Evolutionary conservation across 2,888 invertebrate genomes (phyloP).

Genomic region (Epistrophe eligans): DNA sequence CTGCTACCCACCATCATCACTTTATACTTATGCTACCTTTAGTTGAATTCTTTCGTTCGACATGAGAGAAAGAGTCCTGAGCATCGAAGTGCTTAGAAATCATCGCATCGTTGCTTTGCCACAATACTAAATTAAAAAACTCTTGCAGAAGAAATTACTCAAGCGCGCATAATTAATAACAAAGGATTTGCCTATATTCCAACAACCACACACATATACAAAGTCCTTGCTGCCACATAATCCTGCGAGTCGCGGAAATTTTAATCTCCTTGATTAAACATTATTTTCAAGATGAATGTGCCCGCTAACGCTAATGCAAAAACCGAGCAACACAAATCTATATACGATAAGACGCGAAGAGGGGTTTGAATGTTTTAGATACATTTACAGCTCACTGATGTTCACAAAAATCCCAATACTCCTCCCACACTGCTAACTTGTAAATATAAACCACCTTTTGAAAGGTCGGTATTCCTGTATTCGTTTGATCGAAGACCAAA

Average conservation of each 20-base stretch:
- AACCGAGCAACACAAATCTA: slow-evolving; percentile 30
- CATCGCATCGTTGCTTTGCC: slow-evolving; percentile 63
- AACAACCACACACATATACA: neutral
- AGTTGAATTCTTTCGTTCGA: neutral
- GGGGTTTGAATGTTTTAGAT: slow-evolving; percentile 74
- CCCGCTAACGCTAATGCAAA: slow-evolving; percentile 49
- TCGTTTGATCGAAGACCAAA: slow-evolving; percentile 72
- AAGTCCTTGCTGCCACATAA: slow-evolving; percentile 45
- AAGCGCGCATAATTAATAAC: slow-evolving; percentile 76
- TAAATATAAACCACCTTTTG: slow-evolving; percentile 16
- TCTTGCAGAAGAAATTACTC: slow-evolving; percentile 74
- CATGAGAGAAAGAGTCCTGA: neutral
- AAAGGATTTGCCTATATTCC: slow-evolving; percentile 62
- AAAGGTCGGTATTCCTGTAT: slow-evolving; percentile 45
- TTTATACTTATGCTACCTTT: slow-evolving; percentile 13
- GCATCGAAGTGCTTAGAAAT: slow-evolving; percentile 67
- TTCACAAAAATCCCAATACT: slow-evolving; percentile 38
- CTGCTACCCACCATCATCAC: neutral
- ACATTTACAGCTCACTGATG: slow-evolving; percentile 71
- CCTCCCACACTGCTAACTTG: slow-evolving; percentile 4
- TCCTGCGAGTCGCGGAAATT: slow-evolving; percentile 74
- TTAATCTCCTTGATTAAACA: slow-evolving; percentile 76
- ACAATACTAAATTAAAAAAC: slow-evolving; percentile 65
- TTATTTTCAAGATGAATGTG: slow-evolving; percentile 76
- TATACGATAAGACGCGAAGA: neutral